phyloP scores from a whole-genome alignment of 2,113 vertebrate genomes.

The Syngnathus typhle region DNA sequence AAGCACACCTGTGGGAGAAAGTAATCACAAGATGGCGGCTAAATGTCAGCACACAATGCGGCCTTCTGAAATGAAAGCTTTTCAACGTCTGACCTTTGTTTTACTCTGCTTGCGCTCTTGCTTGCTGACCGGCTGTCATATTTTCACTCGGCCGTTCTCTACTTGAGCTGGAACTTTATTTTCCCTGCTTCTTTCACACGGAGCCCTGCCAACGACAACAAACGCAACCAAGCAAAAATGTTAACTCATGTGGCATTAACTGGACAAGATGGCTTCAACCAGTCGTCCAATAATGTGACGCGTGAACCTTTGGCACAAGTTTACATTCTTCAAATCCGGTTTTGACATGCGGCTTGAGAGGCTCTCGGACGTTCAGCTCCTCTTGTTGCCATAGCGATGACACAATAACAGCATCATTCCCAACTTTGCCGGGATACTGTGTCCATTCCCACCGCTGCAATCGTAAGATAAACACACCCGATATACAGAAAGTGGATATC shows the following conservation, averaged over 20 bases:
- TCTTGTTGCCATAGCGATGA: background rate
- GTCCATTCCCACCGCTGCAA: slow-evolving; percentile 28
- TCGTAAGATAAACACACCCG: slow-evolving; percentile 38
- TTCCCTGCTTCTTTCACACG: background rate
- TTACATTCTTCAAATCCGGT: background rate
- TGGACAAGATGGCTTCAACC: background rate
- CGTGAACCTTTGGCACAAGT: no score
- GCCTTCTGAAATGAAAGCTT: slow-evolving; percentile 48
- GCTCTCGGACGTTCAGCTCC: background rate
- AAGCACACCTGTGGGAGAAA: slow-evolving; percentile 47
- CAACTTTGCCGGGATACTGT: slow-evolving; percentile 24
- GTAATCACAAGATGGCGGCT: slow-evolving; percentile 53
- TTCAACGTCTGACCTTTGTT: slow-evolving; percentile 40
- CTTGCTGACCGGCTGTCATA: slow-evolving; percentile 24
- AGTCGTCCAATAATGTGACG: background rate
- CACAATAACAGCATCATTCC: background rate
- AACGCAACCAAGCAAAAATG: background rate
- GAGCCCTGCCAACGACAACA: no score
- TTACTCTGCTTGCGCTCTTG: slow-evolving; percentile 17
- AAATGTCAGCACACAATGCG: slow-evolving; percentile 56
- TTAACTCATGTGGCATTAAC: background rate
- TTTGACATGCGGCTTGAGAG: background rate
- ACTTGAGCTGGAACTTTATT: background rate
- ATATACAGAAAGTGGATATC: slow-evolving; percentile 48
- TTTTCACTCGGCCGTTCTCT: slow-evolving; percentile 6